Conservation (phyloP, 2,113 vertebrate species). For the Oxyura jamaicensis region DNA sequence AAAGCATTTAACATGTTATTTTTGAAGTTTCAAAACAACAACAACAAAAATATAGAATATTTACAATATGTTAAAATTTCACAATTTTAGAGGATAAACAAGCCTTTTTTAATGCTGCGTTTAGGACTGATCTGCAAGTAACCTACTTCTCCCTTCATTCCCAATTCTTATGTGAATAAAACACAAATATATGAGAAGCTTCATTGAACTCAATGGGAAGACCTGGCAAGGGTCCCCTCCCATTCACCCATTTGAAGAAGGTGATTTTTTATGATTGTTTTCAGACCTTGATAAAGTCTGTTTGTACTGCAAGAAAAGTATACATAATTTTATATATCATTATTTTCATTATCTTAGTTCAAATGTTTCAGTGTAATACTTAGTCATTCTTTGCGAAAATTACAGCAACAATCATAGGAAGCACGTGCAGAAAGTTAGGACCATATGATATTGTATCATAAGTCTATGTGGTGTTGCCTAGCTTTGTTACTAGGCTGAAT, state of each 20-base stretch:
- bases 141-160: neutral
- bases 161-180: neutral
- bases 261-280: neutral
- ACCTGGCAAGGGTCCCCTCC: neutral
- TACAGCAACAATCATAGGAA: neutral
- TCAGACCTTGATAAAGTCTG: neutral
- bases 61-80: neutral
- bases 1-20: neutral
- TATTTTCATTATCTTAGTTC: neutral
- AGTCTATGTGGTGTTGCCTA: neutral
- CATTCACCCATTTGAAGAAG: neutral
- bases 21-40: neutral
- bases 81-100: neutral
- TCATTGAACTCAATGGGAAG: neutral
- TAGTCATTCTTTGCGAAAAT: neutral
- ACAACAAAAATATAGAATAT: neutral
- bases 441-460: neutral
- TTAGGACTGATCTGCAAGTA: neutral
- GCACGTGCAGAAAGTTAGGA: neutral
- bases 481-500: neutral
- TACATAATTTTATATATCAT: rapidly evolving
- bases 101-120: neutral
- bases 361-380: neutral
- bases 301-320: neutral
- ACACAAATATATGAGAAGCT: neutral